Base-by-base conservation (phyloP, 2,888 invertebrate species). In the Cremastinae sp. region DNA sequence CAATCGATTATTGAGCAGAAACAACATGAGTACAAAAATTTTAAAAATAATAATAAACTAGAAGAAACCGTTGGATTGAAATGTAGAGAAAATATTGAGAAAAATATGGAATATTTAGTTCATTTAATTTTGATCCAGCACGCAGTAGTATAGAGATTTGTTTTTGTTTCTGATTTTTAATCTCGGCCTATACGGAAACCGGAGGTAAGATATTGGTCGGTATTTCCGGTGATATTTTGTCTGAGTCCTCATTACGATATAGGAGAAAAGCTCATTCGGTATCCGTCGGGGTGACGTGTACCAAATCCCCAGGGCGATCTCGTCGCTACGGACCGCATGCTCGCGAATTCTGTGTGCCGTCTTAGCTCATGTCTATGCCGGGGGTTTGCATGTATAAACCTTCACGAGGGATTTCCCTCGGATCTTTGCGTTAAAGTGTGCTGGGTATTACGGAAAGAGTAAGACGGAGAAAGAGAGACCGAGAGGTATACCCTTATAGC, bases 351-450 rank as follows among this genome's bases (percentile, higher is more conserved):
- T 83, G 86, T 86, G 88, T 87, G 88, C 84, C 70, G 62, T 65
- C 85, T 86, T 84, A 85, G 87, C 85, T 85, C 86, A 84, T 87
- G 86, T 86, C 87, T 82, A 83, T 83, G 36, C 38, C n/a, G n/a
- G 85, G 87, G 88, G 88, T 88, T 87, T 87, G 87, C 88, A 88
- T 87, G 85, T 81, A 87, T 73, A 72, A 71, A 68, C 59, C 62
- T 61, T 49, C 34, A 18, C 7, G 45, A 54, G 66, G 54, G 43
- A 66, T 66, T 54, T n/a, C n/a, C 45, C n/a, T 18, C 12, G 38
- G 68, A 66, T 74, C 45, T 61, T 34, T 53, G 22, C 41, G 41
- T 64, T 64, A 22, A 22, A 53, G 18, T 47, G 41, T 7, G 65
- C 12, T 54, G 16, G 53, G n/a, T n/a, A n/a, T n/a, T n/a, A 16